Percentiles rank a stretch among this genome's conserved stretches.
Evolutionary conservation across 2,888 invertebrate species (phyloP).

Genomic region (Troides oblongomaculatus): DNA sequence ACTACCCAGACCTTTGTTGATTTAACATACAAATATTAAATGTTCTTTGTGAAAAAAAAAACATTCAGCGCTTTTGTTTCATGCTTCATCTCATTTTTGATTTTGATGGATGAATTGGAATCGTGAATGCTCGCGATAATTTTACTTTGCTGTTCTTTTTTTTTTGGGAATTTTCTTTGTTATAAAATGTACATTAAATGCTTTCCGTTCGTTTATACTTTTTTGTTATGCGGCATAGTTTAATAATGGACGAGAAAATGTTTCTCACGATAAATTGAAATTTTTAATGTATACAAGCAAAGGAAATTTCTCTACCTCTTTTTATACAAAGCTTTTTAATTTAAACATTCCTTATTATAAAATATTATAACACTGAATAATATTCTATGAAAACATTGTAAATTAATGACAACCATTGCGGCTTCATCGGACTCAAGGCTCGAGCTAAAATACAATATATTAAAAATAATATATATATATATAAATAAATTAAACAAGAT

Average conservation of each 20-base stretch:
- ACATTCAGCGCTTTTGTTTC: slow-evolving; percentile 5
- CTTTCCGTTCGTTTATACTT: slow-evolving; percentile 2
- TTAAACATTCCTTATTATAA: background rate
- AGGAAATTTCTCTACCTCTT: background rate
- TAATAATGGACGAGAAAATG: slow-evolving; percentile 8
- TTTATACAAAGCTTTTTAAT: background rate
- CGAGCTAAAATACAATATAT: too few species aligned
- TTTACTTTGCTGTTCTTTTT: slow-evolving; percentile 1
- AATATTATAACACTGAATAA: background rate
- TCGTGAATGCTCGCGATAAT: slow-evolving; percentile 10
- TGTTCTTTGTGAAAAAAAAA: background rate
- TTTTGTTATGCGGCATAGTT: slow-evolving; percentile 6
- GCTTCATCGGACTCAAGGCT: too few species aligned
- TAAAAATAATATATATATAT: too few species aligned
- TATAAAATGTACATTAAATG: slow-evolving; percentile 11
- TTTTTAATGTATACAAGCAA: background rate
- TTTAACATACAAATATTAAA: background rate
- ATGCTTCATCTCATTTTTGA: slow-evolving; percentile 14
- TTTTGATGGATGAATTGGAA: slow-evolving; percentile 17
- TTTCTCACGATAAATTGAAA: slow-evolving; percentile 12
- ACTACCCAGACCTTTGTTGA: background rate
- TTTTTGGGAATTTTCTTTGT: slow-evolving; percentile 1
- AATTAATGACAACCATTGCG: too few species aligned
- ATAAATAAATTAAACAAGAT: too few species aligned
- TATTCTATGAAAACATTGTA: too few species aligned